Conservation (phyloP, 2,888 invertebrate genomes). For the Meiosimyza decipiens region DNA sequence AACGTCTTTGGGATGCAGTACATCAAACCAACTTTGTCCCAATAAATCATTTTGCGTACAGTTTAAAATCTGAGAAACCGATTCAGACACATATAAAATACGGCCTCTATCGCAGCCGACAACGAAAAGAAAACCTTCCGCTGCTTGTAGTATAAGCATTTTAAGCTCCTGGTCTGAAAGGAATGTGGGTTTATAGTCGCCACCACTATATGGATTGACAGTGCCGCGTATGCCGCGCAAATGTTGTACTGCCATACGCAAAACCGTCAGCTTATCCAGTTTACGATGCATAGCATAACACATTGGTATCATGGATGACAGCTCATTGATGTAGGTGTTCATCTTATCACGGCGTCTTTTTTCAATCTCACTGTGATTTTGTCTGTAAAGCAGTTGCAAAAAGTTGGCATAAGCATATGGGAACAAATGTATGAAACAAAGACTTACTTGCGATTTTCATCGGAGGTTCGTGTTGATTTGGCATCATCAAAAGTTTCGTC, state of each 20-base stretch:
- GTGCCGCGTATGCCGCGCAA: constrained; percentile 82
- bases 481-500: constrained; percentile 78
- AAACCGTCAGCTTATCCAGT: constrained; percentile 89
- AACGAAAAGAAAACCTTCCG: constrained; percentile 91
- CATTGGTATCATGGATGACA: constrained; percentile 92
- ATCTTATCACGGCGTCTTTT: constrained; percentile 94
- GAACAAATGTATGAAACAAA: neutral
- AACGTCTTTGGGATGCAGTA: constrained; percentile 93
- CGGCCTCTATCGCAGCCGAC: constrained; percentile 93
- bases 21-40: constrained; percentile 94
- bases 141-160: constrained; percentile 84
- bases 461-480: constrained; percentile 75
- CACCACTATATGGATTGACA: constrained; percentile 78
- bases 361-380: constrained; percentile 97
- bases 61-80: constrained; percentile 83
- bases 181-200: constrained; percentile 83
- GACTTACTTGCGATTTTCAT: constrained; percentile 76
- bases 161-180: constrained; percentile 89
- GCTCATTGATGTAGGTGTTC: constrained; percentile 93
- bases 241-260: constrained; percentile 94
- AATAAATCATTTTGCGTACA: constrained; percentile 87
- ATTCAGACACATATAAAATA: constrained; percentile 89
- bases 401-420: neutral
- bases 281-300: constrained; percentile 93
- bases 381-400: constrained; percentile 69